Percentiles rank a stretch among this genome's conserved stretches.
Conservation (phyloP, 2,113 vertebrate species). For the Propithecus coquereli region DNA sequence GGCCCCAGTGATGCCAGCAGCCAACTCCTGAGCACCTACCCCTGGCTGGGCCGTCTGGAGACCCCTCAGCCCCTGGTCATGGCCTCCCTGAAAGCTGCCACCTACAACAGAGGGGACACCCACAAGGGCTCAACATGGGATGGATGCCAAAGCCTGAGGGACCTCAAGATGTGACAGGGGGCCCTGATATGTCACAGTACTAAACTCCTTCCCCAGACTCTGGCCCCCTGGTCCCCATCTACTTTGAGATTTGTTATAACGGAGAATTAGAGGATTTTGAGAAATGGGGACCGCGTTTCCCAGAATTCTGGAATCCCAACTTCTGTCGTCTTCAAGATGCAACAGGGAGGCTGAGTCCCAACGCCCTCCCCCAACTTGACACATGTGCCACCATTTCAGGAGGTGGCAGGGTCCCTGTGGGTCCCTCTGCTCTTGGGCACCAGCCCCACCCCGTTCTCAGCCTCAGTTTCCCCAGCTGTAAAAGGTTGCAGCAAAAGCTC, state of each 20-base stretch:
- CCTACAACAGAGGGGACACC: background rate
- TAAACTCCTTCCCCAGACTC: too few relatives aligned
- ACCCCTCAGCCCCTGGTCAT: rapidly evolving
- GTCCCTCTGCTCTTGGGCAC: background rate
- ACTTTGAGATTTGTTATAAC: background rate
- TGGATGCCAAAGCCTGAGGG: background rate
- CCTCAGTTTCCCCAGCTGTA: background rate
- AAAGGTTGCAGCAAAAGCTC: background rate
- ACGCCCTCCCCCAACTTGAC: background rate
- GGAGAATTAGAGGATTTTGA: background rate
- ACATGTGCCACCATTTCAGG: background rate
- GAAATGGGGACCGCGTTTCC: background rate
- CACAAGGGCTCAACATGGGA: background rate
- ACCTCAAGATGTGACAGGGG: background rate
- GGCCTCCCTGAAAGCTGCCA: background rate
- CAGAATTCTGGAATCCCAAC: background rate
- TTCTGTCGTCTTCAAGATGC: background rate
- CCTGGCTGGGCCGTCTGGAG: background rate
- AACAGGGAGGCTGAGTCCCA: background rate
- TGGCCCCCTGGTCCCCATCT: background rate
- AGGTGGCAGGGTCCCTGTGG: background rate
- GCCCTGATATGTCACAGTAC: background rate
- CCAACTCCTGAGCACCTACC: too few relatives aligned
- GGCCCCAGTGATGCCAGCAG: background rate
- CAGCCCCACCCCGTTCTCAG: background rate